Evolutionary conservation across 64 coral and sea anemone species (phyloP), one percentile per base, ranked within the genome.

Genomic region (Hydrozoanthus tunicans): DNA sequence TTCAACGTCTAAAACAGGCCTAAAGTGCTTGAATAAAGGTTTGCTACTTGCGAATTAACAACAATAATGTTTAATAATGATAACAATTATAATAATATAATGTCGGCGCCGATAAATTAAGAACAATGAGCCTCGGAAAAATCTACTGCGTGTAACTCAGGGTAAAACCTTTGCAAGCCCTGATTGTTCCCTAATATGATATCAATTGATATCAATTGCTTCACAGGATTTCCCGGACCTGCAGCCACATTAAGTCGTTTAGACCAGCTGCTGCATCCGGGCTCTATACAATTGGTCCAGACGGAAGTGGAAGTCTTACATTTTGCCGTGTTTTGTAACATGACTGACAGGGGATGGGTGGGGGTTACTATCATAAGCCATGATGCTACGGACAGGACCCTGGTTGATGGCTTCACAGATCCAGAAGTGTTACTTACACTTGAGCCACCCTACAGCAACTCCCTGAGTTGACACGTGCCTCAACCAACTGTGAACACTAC

Each of bases 291-390:
- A 91, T 91, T 68, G 75, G 82, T 52, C 78, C 90, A 58, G 90
- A 91, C 17, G 79, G 75, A 53, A 64, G n/a, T 5, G 63, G 77
- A 58, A 64, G 77, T 10, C 8, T 15, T 5, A 12, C 23, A 59
- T 8, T 91, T 91, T 26, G 15, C 63, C 13, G 90, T 91, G 17
- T 72, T 51, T 9, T 92, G 91, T 86, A 70, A 92, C 78, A 92
- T 92, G 91, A 73, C 64, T 63, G 91, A 77, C 81, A 83, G 78
- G 55, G 71, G 64, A 17, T 53, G 71, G 55, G 65, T 92, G 73
- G 91, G 91, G 24, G 70, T 92, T 26, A 92, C 91, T 78, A 73
- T 92, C 53, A 26, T 92, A 9, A 67, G 79, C 26, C 91, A 86
- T 14, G 81, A 86, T 17, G 78, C 81, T 64, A 71, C 77, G 20